Evolutionary conservation across 2,113 vertebrate genomes (phyloP).

Genomic region (Carassius auratus): DNA sequence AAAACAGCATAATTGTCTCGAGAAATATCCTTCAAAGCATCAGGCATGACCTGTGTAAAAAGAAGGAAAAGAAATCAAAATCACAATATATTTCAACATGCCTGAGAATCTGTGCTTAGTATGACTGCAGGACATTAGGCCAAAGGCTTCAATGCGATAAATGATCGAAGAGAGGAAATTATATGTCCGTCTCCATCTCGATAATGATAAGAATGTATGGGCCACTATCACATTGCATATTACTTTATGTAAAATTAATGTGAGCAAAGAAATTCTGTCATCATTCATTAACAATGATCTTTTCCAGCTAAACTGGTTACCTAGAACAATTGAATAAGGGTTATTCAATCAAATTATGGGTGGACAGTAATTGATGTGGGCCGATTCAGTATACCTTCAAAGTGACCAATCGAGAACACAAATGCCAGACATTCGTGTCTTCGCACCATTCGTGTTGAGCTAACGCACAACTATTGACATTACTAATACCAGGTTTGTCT

Average conservation of each 20-base stretch:
- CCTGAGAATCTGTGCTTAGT: conserved; percentile 21
- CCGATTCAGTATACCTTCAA: conserved; percentile 51
- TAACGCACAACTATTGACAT: not conserved
- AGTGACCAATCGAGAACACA: conserved; percentile 10
- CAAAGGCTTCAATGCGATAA: conserved; percentile 52
- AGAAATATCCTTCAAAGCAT: conserved; percentile 19
- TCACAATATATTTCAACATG: conserved; percentile 26
- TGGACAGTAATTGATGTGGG: conserved; percentile 56
- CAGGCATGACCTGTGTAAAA: conserved; percentile 28
- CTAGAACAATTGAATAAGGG: conserved; percentile 57
- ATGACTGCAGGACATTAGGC: conserved; percentile 51
- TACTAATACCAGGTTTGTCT: not conserved
- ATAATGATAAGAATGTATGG: conserved; percentile 59
- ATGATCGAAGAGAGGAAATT: conserved; percentile 56
- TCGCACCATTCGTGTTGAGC: not conserved
- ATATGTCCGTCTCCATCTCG: conserved; percentile 57
- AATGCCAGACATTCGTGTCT: not conserved
- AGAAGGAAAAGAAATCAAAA: conserved; percentile 37
- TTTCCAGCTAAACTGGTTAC: conserved; percentile 61
- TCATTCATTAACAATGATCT: conserved; percentile 60
- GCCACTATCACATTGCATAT: conserved; percentile 53
- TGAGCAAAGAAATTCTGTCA: conserved; percentile 56
- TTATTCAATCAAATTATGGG: conserved; percentile 54
- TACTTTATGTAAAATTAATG: conserved; percentile 61
- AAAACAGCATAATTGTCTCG: conserved; percentile 25